Evolutionary conservation across 2,113 vertebrate genomes (phyloP), one percentile per base, ranked within the genome.

Genomic region (Nyctereutes procyonoides): DNA sequence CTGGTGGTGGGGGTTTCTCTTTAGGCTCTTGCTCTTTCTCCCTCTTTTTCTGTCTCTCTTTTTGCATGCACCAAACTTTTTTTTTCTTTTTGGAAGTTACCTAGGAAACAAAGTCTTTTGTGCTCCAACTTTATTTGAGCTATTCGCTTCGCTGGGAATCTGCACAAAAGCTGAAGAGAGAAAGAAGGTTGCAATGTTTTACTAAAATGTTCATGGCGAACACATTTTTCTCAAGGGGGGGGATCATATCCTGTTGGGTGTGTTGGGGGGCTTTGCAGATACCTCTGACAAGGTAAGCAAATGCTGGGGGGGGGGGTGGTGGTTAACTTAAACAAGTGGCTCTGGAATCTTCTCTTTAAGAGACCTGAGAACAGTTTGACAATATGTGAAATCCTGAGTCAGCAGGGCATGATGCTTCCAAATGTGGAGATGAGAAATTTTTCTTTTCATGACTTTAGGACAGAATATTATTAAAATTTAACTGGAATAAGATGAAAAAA

Each of bases 81-180:
- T 95, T 95, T 96, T 76, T 92, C 82, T 90, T 90, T 96, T 96
- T 97, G 98, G 96, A 98, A 98, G 99, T 99, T 99, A 99, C 99
- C 99, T 99, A 99, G 99, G 99, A 99, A 99, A 99, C 99, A 97
- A 98, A 98, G 98, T 99, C 99, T 99, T 99, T 99, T 99, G 99
- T 99, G 98, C 98, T 98, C 88, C 71, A 98, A 98, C 98, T 99
- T 99, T 99, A 99, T 99, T 98, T 97, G 99, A 99, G 99, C 99
- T 98, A 99, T 99, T 99, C 98, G 98, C 98, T 98, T 99, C 97
- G 96, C 99, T 96, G 98, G 98, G 98, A 98, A 98, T 98, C 97
- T n/a, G 98, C 98, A 99, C 99, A 99, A 99, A 99, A 98, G 98
- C 99, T 98, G 97, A 98, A 98, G 98, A 98, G 98, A 98, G 98